phyloP scores from a whole-genome alignment of 2,797 vertebrate genomes.

The Sitta carolinensis region DNA sequence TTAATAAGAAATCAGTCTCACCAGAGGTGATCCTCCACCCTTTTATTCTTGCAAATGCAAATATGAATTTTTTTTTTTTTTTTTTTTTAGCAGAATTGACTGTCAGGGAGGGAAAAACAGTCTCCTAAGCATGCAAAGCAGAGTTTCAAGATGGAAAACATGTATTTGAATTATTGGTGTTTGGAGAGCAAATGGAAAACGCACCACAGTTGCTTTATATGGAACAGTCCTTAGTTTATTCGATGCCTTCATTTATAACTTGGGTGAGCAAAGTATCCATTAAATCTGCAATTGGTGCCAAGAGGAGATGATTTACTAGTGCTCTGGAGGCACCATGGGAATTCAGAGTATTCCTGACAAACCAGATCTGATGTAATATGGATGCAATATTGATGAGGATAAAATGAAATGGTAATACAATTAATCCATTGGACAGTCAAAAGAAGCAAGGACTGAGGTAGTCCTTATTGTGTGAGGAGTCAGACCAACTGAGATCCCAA shows the following conservation, averaged over 20 bases:
- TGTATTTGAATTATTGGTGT: neutral
- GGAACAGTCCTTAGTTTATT: neutral
- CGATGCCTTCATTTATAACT: neutral
- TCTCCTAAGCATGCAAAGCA: neutral
- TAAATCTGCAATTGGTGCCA: neutral
- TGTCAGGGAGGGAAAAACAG: neutral
- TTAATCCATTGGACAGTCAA: neutral
- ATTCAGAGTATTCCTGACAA: conserved; percentile 16
- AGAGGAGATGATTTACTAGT: conserved; percentile 31
- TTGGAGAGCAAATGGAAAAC: neutral
- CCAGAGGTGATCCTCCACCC: neutral
- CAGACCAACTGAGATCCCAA: neutral
- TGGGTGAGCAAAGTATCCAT: neutral
- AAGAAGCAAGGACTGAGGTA: neutral
- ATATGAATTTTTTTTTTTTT: no score
- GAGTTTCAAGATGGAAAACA: neutral
- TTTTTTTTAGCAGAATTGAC: neutral
- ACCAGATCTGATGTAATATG: neutral
- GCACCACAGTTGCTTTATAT: rapidly evolving
- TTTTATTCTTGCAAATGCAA: neutral
- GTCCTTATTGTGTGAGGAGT: neutral
- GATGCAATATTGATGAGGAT: neutral
- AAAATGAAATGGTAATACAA: neutral
- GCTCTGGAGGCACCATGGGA: neutral
- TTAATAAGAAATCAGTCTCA: neutral